phyloP scores from a whole-genome alignment of 2,113 vertebrate genomes.

The Phyllostomus discolor region DNA sequence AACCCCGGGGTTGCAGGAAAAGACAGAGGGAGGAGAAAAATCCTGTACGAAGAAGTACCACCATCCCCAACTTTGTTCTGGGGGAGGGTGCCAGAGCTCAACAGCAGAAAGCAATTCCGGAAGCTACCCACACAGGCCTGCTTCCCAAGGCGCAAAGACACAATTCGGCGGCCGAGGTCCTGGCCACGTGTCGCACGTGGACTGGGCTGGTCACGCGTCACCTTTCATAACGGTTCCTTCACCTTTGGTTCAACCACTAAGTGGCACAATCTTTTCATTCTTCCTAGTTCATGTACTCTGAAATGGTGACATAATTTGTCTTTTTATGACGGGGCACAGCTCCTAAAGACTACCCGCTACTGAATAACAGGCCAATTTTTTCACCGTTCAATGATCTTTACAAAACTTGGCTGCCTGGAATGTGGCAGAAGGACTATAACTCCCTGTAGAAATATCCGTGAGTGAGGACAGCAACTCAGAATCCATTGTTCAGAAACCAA shows the following conservation, averaged over 20 bases:
- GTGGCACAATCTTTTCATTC: neutral
- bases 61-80: neutral
- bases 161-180: fast-evolving
- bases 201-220: fast-evolving
- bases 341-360: neutral
- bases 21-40: neutral
- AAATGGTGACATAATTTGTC: neutral
- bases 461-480: neutral
- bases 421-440: fast-evolving
- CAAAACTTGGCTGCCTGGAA: neutral
- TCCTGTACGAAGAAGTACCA: neutral
- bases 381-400: neutral
- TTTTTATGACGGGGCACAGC: neutral
- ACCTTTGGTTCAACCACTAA: neutral
- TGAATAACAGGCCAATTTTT: no score
- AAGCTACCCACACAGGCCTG: fast-evolving
- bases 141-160: no score
- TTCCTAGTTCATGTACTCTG: neutral
- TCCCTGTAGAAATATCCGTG: neutral
- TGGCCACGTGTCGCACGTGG: fast-evolving
- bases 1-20: neutral
- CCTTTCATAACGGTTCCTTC: neutral
- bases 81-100: neutral
- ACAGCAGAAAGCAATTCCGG: neutral
- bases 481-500: neutral